Evolutionary conservation across 2,113 vertebrate species (phyloP).

Genomic region (Cromileptes altivelis): DNA sequence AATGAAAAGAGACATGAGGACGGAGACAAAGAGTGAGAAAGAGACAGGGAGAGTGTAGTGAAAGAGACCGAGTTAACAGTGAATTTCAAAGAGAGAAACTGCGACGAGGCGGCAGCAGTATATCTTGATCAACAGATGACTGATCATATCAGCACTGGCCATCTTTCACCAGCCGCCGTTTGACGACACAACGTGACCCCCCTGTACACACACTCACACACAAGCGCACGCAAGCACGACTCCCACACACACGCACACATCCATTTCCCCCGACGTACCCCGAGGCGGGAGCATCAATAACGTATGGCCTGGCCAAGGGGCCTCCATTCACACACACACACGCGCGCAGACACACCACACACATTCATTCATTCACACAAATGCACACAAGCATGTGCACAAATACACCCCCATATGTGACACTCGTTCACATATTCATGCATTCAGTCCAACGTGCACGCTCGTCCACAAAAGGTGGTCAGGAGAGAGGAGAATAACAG

Average conservation of each 20-base stretch:
- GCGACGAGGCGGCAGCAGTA: slow-evolving; percentile 80
- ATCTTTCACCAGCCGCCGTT: slow-evolving; percentile 97
- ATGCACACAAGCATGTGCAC: slow-evolving; percentile 43
- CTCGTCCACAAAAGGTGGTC: slow-evolving; percentile 45
- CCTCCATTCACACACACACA: slow-evolving; percentile 75
- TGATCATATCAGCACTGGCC: slow-evolving; percentile 92
- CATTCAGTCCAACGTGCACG: slow-evolving; percentile 59
- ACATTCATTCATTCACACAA: background rate
- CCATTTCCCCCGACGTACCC: slow-evolving; percentile 94
- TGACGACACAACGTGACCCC: slow-evolving; percentile 94
- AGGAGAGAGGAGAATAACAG: slow-evolving; percentile 51
- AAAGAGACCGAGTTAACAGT: slow-evolving; percentile 63
- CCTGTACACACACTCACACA: slow-evolving; percentile 67
- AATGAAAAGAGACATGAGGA: background rate
- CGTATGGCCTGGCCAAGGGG: slow-evolving; percentile 81
- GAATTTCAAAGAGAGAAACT: slow-evolving; percentile 68
- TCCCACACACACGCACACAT: slow-evolving; percentile 85
- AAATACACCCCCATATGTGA: slow-evolving; percentile 62
- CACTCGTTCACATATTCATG: slow-evolving; percentile 68
- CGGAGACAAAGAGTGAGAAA: slow-evolving; percentile 26
- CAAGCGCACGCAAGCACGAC: slow-evolving; percentile 37
- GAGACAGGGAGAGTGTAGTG: slow-evolving; percentile 29
- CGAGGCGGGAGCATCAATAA: slow-evolving; percentile 98
- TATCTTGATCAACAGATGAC: slow-evolving; percentile 99
- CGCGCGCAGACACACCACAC: slow-evolving; percentile 22